Conservation (phyloP, 2,113 vertebrate genomes). For the Pyxicephalus adspersus region DNA sequence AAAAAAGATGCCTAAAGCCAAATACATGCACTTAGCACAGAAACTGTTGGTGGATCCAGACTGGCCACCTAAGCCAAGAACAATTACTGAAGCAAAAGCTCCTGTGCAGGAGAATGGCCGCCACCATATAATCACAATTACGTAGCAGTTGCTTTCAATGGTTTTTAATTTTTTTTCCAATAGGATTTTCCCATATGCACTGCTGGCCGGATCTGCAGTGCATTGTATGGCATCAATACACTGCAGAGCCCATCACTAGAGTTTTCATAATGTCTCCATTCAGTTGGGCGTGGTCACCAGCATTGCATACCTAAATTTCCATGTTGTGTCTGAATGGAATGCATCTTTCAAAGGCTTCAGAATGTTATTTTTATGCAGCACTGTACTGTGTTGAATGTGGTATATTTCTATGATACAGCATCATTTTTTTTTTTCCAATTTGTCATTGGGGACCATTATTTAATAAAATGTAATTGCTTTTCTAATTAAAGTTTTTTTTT, state of each 20-base stretch:
- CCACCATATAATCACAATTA: slow-evolving; percentile 80
- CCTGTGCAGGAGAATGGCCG: slow-evolving; percentile 77
- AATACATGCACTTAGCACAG: slow-evolving; percentile 95
- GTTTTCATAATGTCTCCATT: slow-evolving; percentile 17
- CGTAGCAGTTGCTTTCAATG: slow-evolving; percentile 72
- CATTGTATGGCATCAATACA: slow-evolving; percentile 3
- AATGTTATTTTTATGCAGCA: slow-evolving; percentile 30
- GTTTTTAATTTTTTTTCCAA: slow-evolving; percentile 1
- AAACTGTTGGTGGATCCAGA: slow-evolving; percentile 92
- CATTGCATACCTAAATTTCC: not conserved
- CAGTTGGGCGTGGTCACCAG: not conserved
- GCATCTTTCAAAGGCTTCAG: not conserved
- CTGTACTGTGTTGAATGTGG: not conserved
- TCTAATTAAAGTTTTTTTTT: not conserved
- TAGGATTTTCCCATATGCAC: not conserved
- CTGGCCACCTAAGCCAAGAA: slow-evolving; percentile 96
- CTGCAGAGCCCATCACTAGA: slow-evolving; percentile 10
- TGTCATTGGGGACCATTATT: not conserved
- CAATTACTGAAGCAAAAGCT: slow-evolving; percentile 90
- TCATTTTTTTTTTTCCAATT: not conserved
- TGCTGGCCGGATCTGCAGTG: slow-evolving; percentile 6
- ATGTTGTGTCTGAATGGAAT: slow-evolving; percentile 4
- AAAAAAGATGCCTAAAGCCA: slow-evolving; percentile 84
- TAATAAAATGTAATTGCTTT: not conserved
- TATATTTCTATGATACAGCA: not conserved